Percentiles rank a stretch among this genome's conserved stretches.
Evolutionary conservation across 35 echinoderm and acorn worm species (phyloP).

Genomic region (Apostichopus californicus): DNA sequence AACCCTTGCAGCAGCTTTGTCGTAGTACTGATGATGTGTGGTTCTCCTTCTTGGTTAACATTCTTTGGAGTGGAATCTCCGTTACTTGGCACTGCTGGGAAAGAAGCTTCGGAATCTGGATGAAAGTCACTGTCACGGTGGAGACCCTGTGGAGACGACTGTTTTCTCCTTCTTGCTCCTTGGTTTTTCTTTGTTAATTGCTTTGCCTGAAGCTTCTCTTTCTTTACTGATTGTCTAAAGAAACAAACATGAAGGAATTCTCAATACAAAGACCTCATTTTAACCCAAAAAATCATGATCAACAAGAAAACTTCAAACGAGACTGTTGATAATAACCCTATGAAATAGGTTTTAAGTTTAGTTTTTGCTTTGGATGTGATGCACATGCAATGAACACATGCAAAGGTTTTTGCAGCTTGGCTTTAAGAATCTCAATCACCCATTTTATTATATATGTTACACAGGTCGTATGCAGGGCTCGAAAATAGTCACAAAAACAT

Average conservation of each 20-base stretch:
- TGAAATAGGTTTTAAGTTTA: too few relatives aligned
- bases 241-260: neutral
- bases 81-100: conserved; percentile 29
- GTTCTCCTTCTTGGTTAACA: neutral
- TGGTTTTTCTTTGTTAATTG: neutral
- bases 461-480: too few relatives aligned
- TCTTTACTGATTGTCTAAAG: neutral
- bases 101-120: conserved; percentile 19
- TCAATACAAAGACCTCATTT: too few relatives aligned
- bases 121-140: conserved; percentile 9
- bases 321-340: too few relatives aligned
- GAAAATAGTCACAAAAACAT: too few relatives aligned
- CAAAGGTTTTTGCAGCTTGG: too few relatives aligned
- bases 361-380: too few relatives aligned
- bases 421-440: neutral
- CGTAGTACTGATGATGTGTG: conserved; percentile 29
- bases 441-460: too few relatives aligned
- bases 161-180: conserved; percentile 31
- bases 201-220: neutral
- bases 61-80: neutral
- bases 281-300: neutral
- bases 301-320: neutral
- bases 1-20: conserved; percentile 22
- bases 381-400: too few relatives aligned
- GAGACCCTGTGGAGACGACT: conserved; percentile 29